phyloP scores from a whole-genome alignment of 2,113 vertebrate genomes.

The Aythya baeri region DNA sequence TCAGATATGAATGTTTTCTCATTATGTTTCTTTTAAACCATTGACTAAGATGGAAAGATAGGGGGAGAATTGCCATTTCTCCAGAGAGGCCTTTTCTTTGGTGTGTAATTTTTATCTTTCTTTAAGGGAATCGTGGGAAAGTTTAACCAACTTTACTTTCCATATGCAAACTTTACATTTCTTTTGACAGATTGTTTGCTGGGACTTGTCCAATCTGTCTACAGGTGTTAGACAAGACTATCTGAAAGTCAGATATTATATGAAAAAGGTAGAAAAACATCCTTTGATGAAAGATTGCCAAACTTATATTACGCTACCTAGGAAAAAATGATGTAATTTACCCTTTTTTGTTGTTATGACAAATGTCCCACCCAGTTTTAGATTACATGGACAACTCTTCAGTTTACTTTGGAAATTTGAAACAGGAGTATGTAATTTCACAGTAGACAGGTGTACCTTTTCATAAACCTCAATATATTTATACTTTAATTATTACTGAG shows the following conservation, averaged over 20 bases:
- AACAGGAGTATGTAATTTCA: background rate
- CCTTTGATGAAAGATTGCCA: conserved; percentile 43
- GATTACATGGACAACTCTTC: background rate
- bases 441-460: background rate
- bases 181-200: conserved; percentile 62
- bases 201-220: conserved; percentile 64
- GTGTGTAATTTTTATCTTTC: background rate
- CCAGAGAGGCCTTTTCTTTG: background rate
- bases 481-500: background rate
- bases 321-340: conserved; percentile 25
- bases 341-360: background rate
- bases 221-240: conserved; percentile 54
- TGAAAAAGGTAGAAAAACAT: conserved; percentile 32
- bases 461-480: background rate
- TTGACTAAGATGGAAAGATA: background rate
- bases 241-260: conserved; percentile 22
- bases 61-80: background rate
- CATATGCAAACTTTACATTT: conserved; percentile 54
- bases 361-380: background rate
- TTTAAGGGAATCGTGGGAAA: conserved; percentile 57
- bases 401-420: background rate
- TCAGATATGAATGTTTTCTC: background rate
- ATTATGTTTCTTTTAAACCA: background rate
- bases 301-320: conserved; percentile 11
- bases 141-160: conserved; percentile 31